Percentiles rank a stretch among this genome's conserved stretches.
phyloP scores from a whole-genome alignment of 2,888 invertebrate species.

The Cosmopolites sordidus region DNA sequence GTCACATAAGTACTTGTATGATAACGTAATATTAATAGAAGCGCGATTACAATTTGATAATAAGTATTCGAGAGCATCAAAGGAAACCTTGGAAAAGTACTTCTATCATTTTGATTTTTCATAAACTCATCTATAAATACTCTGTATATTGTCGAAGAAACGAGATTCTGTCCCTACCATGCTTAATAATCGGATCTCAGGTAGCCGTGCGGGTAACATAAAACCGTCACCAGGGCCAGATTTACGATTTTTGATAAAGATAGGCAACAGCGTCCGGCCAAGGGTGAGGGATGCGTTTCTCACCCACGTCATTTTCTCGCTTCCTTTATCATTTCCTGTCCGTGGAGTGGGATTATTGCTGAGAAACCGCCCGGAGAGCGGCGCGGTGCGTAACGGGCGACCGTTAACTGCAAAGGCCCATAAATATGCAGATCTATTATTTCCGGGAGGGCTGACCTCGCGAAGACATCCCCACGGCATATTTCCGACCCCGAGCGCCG shows the following conservation, averaged over 20 bases:
- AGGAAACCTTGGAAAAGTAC: too few relatives aligned
- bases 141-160: too few relatives aligned
- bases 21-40: too few relatives aligned
- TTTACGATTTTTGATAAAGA: conserved; percentile 29
- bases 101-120: too few relatives aligned
- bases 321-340: conserved; percentile 30
- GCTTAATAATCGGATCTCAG: neutral
- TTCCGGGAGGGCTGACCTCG: conserved; percentile 27
- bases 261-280: conserved; percentile 23
- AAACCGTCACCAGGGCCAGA: conserved; percentile 24
- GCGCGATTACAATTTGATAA: too few relatives aligned
- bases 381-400: conserved; percentile 31
- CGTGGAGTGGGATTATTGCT: conserved; percentile 24
- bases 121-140: too few relatives aligned
- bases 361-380: conserved; percentile 9
- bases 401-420: conserved; percentile 33
- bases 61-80: too few relatives aligned
- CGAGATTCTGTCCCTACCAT: too few relatives aligned
- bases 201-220: conserved; percentile 13
- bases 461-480: conserved; percentile 11
- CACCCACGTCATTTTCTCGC: conserved; percentile 31
- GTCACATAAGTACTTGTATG: too few relatives aligned
- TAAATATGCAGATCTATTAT: conserved; percentile 35
- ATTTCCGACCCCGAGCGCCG: conserved; percentile 21
- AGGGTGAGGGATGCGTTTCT: conserved; percentile 15